These are phyloP conservation scores for Thera obeliscata DNA, from an alignment of 2,888 invertebrate species.

Conservation along the genomic window DNA sequence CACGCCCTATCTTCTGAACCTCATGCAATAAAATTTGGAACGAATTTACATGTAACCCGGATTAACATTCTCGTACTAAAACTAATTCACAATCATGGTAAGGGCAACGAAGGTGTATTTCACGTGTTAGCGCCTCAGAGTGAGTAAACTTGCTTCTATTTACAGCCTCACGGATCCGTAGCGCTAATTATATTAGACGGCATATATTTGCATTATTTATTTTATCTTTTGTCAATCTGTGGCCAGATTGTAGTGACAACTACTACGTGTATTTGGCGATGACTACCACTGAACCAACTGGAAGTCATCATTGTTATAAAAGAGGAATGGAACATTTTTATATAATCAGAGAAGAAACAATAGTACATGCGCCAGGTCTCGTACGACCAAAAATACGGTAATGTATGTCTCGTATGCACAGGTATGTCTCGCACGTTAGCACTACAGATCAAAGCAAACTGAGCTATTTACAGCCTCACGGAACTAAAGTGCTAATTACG, in stretches of 20 bases:
- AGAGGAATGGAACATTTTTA: too few relatives aligned
- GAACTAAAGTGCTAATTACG: constrained; percentile 6
- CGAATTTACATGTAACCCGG: too few relatives aligned
- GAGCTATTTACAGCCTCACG: constrained; percentile 13
- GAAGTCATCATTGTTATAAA: too few relatives aligned
- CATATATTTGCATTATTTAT: constrained; percentile 6
- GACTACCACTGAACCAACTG: too few relatives aligned
- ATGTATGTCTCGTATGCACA: neutral
- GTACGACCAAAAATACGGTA: too few relatives aligned
- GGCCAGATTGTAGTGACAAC: constrained; percentile 16
- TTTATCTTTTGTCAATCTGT: constrained; percentile 30
- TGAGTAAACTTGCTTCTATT: constrained; percentile 49
- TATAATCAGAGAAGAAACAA: too few relatives aligned
- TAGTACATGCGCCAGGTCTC: too few relatives aligned
- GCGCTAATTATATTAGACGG: constrained; percentile 45
- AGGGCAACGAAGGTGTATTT: constrained; percentile 16
- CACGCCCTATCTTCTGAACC: too few relatives aligned
- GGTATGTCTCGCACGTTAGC: constrained; percentile 31
- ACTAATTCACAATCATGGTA: constrained; percentile 2
- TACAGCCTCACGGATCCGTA: constrained; percentile 52
- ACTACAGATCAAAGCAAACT: constrained; percentile 18
- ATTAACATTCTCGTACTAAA: neutral
- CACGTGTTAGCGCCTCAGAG: constrained; percentile 41
- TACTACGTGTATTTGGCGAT: neutral
- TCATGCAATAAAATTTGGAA: too few relatives aligned